phyloP scores from a whole-genome alignment of 2,113 vertebrate genomes.

The Notothenia rossii region DNA sequence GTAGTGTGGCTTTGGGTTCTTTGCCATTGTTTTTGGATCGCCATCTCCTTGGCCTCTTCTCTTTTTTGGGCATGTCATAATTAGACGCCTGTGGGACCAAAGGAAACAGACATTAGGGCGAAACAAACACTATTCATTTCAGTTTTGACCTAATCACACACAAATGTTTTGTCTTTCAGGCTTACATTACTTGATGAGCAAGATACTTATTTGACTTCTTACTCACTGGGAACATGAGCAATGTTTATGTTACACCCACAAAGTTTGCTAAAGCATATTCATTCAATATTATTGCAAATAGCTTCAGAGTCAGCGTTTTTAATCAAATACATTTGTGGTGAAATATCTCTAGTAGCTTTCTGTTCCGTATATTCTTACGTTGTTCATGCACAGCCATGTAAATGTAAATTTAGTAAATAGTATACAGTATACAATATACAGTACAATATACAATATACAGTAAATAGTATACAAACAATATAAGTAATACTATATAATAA shows the following conservation, averaged over 20 bases:
- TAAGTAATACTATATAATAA: too few relatives aligned
- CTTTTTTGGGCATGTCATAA: constrained; percentile 94
- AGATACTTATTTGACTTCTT: neutral
- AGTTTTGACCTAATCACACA: neutral
- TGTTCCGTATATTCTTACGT: too few relatives aligned
- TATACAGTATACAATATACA: too few relatives aligned
- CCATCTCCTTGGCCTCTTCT: constrained; percentile 93
- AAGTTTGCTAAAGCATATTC: neutral
- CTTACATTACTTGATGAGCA: neutral
- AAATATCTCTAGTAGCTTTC: too few relatives aligned
- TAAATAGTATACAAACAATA: too few relatives aligned
- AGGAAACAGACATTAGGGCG: neutral
- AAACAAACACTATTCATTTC: neutral
- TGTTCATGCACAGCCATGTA: too few relatives aligned
- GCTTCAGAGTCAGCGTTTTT: neutral
- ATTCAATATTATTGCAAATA: neutral
- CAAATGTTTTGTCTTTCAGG: neutral
- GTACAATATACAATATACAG: too few relatives aligned
- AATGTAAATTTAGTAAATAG: too few relatives aligned
- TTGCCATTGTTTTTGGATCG: constrained; percentile 90
- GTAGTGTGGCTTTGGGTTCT: constrained; percentile 86
- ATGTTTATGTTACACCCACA: neutral
- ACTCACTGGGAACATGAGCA: neutral
- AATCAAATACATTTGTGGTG: too few relatives aligned
- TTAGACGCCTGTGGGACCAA: constrained; percentile 81